Evolutionary conservation across 2,797 vertebrate species (phyloP).

Genomic region (Pipistrellus pipistrellus): DNA sequence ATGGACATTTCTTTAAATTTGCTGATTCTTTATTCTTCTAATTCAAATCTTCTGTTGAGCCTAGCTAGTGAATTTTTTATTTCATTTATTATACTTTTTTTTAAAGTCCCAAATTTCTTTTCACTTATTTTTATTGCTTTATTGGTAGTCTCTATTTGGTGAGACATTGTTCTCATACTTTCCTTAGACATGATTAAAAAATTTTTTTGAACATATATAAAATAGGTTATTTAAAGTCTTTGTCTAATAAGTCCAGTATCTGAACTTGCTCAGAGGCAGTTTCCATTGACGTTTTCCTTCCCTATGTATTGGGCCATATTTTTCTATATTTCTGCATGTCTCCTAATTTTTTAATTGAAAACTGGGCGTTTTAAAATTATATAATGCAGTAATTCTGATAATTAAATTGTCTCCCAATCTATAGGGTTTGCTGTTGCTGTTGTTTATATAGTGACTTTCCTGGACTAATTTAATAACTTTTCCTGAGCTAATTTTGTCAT

Average conservation of each 20-base stretch:
- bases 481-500: neutral
- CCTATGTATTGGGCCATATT: neutral
- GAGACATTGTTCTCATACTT: constrained; percentile 15
- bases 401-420: neutral
- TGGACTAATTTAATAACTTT: constrained; percentile 4
- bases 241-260: neutral
- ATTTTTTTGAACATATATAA: neutral
- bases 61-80: neutral
- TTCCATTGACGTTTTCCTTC: neutral
- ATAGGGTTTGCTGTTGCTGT: neutral
- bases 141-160: neutral
- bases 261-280: neutral
- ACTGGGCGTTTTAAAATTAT: neutral
- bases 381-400: neutral
- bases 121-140: neutral
- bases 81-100: neutral
- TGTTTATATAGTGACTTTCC: constrained; percentile 35
- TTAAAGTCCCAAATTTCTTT: neutral
- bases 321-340: neutral
- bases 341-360: constrained; percentile 22
- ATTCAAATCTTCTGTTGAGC: neutral
- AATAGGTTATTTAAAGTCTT: constrained; percentile 8
- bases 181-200: neutral
- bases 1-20: constrained; percentile 3
- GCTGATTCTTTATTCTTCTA: neutral